Evolutionary conservation across 2,797 vertebrate species (phyloP), one percentile per base, ranked within the genome.

Genomic region (Cirrhinus mrigala): DNA sequence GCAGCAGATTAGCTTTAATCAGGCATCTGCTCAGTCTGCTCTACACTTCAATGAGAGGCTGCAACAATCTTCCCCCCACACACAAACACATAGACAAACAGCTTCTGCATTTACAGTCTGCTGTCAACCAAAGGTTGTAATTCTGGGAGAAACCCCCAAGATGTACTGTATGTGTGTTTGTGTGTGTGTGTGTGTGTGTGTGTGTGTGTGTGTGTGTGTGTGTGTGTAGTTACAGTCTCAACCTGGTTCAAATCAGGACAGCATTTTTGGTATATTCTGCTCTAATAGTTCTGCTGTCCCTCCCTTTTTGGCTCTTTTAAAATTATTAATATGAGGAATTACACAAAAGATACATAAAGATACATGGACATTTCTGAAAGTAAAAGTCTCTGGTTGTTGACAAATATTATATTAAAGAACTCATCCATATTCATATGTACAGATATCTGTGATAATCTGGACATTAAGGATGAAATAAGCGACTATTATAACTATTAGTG

Each of bases 1-100:
- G 68, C 86, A 69, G 83, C 85, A 92, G 93, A 93, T 95, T 93
- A 94, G 58, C 83, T 90, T 73, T 93, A 93, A 94, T 94, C 89
- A 84, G 89, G 84, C 86, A 89, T 89, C 90, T 89, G 90, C 81
- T 89, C 88, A 81, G 68, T 79, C 87, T 88, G 81, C n/a, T 20
- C 37, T 54, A 8, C 86, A 73, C 80, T 27, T 69, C 77, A 73
- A 18, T 79, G 52, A 78, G 40, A 88, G 68, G 76, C 50, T 24
- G 50, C 50, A 81, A 73, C 44, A 52, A 44, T 83, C 71, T 78
- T 77, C 75, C 40, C 58, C 11, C 29, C 56, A 46, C 27, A 80
- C 33, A 60, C 60, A 77, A 84, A 37, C 22, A 81, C 22, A 52
- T 60, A 73, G 87, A 77, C 5, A 16, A 46, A 81, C 84, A 60